Evolutionary conservation across 2,888 invertebrate species (phyloP), one percentile per base, ranked within the genome.

Genomic region (Ichneumon xanthorius): DNA sequence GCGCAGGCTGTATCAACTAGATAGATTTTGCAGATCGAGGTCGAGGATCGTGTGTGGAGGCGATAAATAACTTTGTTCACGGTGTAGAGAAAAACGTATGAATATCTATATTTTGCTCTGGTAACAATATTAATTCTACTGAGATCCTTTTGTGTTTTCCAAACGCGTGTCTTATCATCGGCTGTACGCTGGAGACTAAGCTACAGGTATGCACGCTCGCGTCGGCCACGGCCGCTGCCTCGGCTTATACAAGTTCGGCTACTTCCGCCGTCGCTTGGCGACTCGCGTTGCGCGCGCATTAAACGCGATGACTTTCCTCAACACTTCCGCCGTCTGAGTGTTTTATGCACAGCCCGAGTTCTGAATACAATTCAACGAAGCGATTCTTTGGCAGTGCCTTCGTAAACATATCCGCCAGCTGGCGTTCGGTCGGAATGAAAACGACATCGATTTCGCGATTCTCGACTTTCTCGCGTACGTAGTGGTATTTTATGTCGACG

Each of bases 341-440:
- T 83, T 80, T 78, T 14, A 55, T 55, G 48, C 79, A 1, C 2
- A 80, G 5, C 7, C 83, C 79, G 9, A 83, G 83, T 5, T 77
- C 6, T 22, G 77, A 7, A 14, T 65, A 55, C 9, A 82, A 30
- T 53, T 71, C 77, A 9, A 77, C 0, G 9, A 77, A 82, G 0
- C 77, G n/a, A 71, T 55, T 78, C 37, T 45, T 37, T 40, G 77
- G 40, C 4, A 82, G 45, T 2, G 86, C 84, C 33, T 88, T 86
- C 0, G 84, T 88, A n/a, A 86, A 84, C 3, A 87, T 71, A 55
- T 88, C 88, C 16, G 86, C 86, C 14, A 71, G 11, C 55, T 88
- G 86, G 2, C 4, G 4, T 22, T 84, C 84, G 1, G 86, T 80
- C 1, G 80, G 82, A 4, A 87, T 37, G 58, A 78, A 85, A 14